These are phyloP conservation scores for Channallabes apus DNA, from an alignment of 2,797 vertebrate species.

Conservation along the genomic window DNA sequence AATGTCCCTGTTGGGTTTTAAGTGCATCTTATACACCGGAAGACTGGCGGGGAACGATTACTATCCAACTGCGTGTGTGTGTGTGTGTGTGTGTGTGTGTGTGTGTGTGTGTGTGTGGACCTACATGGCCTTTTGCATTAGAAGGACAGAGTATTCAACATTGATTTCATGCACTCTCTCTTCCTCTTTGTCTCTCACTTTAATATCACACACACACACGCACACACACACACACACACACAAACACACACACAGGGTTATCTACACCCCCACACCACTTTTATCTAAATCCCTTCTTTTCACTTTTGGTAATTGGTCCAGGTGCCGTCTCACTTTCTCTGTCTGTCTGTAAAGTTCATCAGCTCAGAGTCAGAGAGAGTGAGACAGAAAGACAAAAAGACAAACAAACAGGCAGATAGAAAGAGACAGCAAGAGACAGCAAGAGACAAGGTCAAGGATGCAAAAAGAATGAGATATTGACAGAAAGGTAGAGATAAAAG, in stretches of 20 bases:
- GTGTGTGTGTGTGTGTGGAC: conserved; percentile 11
- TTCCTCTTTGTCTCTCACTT: not conserved
- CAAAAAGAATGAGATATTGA: too few relatives aligned
- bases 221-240: too few relatives aligned
- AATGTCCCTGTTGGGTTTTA: conserved; percentile 44
- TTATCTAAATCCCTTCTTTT: conserved; percentile 9
- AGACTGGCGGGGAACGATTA: conserved; percentile 4
- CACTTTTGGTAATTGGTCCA: conserved; percentile 1
- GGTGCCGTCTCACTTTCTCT: not conserved
- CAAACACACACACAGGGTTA: not conserved
- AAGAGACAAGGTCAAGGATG: too few relatives aligned
- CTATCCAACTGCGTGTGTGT: conserved; percentile 5
- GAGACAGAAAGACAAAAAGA: too few relatives aligned
- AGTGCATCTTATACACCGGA: conserved; percentile 49
- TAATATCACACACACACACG: not conserved
- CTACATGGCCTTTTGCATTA: not conserved
- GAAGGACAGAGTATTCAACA: conserved; percentile 44
- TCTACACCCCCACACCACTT: not conserved
- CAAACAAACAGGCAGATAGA: too few relatives aligned
- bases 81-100: conserved; percentile 27
- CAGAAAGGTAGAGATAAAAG: too few relatives aligned
- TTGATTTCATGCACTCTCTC: conserved; percentile 64
- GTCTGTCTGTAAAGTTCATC: not conserved
- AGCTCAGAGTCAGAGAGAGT: not conserved
- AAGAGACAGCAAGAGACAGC: too few relatives aligned